These are phyloP conservation scores for Carassius gibelio DNA, from an alignment of 2,113 vertebrate species.

Conservation along the genomic window DNA sequence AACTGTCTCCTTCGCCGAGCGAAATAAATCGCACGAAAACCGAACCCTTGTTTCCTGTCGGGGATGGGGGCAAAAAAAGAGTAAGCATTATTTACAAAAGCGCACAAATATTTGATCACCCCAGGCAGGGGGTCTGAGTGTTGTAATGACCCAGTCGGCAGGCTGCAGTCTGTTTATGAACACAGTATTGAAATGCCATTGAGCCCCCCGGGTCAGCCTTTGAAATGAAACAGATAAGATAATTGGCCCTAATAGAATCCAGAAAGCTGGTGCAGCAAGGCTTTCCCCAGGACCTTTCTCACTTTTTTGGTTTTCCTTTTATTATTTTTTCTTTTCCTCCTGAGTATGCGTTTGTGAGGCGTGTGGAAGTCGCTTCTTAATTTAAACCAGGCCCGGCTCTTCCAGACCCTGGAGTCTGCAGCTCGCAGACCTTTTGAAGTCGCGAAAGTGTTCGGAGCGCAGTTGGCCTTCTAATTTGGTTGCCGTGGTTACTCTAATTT, in stretches of 20 bases:
- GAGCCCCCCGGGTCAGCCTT: constrained; percentile 92
- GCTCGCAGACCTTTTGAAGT: constrained; percentile 98
- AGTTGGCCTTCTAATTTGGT: constrained; percentile 88
- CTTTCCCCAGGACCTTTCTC: constrained; percentile 76
- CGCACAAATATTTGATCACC: constrained; percentile 98
- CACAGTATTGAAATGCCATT: constrained; percentile 92
- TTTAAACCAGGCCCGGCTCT: constrained; percentile 92
- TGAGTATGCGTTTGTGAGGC: constrained; percentile 95
- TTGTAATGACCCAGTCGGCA: constrained; percentile 95
- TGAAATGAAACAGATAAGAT: constrained; percentile 99
- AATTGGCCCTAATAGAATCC: constrained; percentile 99
- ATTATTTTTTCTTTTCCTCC: constrained; percentile 75
- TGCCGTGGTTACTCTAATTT: constrained; percentile 98
- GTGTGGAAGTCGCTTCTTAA: constrained; percentile 88
- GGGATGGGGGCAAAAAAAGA: constrained; percentile 84
- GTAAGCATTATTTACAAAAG: constrained; percentile 97
- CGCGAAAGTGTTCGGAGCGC: constrained; percentile 89
- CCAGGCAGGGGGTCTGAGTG: constrained; percentile 90
- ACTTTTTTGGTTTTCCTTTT: constrained; percentile 61
- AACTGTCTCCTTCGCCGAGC: neutral
- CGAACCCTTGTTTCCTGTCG: constrained; percentile 80
- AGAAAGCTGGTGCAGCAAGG: constrained; percentile 80
- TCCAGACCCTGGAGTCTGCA: constrained; percentile 82
- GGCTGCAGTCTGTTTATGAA: constrained; percentile 87
- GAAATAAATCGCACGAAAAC: constrained; percentile 53